Conservation (phyloP, 1,140 invertebrate genomes). For the Antheraea pernyi region DNA sequence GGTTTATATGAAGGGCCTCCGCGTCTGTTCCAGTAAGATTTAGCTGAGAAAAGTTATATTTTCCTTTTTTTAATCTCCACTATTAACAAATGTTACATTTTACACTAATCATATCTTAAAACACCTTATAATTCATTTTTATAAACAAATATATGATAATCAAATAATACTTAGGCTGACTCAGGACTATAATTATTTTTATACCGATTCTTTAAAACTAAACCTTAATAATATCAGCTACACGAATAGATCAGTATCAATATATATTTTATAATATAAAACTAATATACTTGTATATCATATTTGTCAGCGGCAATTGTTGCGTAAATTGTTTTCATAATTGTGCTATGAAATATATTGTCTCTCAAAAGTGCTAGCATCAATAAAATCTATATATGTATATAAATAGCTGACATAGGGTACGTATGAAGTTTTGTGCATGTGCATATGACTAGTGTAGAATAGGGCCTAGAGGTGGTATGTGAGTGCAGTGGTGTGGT, state of each 20-base stretch:
- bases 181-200: conserved; percentile 42
- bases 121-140: conserved; percentile 35
- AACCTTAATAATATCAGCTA: conserved; percentile 61
- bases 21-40: conserved; percentile 10
- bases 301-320: conserved; percentile 51
- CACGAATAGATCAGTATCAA: conserved; percentile 39
- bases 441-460: conserved; percentile 14
- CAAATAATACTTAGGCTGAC: conserved; percentile 61
- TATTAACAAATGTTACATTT: conserved; percentile 29
- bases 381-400: conserved; percentile 4
- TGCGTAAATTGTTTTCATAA: conserved; percentile 47
- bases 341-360: conserved; percentile 49
- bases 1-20: conserved; percentile 1
- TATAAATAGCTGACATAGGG: conserved; percentile 1
- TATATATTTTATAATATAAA: conserved; percentile 32
- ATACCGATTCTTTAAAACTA: conserved; percentile 43
- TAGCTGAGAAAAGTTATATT: conserved; percentile 13
- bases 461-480: conserved; percentile 30
- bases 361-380: conserved; percentile 37
- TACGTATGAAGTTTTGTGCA: conserved; percentile 16
- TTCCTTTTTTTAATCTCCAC: conserved; percentile 9
- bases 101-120: conserved; percentile 31
- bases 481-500: conserved; percentile 19
- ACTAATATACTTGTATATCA: conserved; percentile 40
- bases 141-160: conserved; percentile 29